Percentiles rank a stretch among this genome's conserved stretches.
Conservation (phyloP, 30 jellyfish, hydroid and myxozoan species). For the Pelagia noctiluca region DNA sequence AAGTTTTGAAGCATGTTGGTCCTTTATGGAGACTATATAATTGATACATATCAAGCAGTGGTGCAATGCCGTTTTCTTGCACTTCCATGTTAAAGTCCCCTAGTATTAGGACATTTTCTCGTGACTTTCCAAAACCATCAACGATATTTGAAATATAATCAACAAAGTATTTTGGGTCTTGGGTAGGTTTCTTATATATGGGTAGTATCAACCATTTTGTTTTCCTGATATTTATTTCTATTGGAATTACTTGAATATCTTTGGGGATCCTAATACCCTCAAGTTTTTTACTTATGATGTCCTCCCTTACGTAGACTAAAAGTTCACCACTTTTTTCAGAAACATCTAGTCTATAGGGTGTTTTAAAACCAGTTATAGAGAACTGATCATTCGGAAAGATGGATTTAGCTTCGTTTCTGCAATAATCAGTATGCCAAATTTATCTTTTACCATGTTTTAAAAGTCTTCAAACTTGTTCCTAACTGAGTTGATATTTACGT, state of each 20-base stretch:
- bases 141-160: too few species aligned
- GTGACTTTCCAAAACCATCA: too few species aligned
- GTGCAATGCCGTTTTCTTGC: too few species aligned
- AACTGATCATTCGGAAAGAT: constrained; percentile 37
- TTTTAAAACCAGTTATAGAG: constrained; percentile 23
- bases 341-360: constrained; percentile 32
- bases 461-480: constrained; percentile 27
- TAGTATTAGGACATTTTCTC: too few species aligned
- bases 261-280: neutral
- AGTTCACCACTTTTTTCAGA: constrained; percentile 29
- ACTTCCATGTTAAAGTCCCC: too few species aligned
- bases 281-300: neutral
- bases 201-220: too few species aligned
- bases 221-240: constrained; percentile 9
- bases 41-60: too few species aligned
- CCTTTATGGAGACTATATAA: too few species aligned
- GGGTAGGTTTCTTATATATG: too few species aligned
- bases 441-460: constrained; percentile 17
- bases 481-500: constrained; percentile 32
- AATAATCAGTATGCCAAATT: constrained; percentile 24
- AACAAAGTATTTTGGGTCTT: too few species aligned
- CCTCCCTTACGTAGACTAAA: constrained; percentile 31
- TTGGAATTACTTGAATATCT: neutral
- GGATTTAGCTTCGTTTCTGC: constrained; percentile 44
- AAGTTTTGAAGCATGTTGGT: too few species aligned